Conservation (phyloP, 2,888 invertebrate species). For the Rhorus exstirpatorius region DNA sequence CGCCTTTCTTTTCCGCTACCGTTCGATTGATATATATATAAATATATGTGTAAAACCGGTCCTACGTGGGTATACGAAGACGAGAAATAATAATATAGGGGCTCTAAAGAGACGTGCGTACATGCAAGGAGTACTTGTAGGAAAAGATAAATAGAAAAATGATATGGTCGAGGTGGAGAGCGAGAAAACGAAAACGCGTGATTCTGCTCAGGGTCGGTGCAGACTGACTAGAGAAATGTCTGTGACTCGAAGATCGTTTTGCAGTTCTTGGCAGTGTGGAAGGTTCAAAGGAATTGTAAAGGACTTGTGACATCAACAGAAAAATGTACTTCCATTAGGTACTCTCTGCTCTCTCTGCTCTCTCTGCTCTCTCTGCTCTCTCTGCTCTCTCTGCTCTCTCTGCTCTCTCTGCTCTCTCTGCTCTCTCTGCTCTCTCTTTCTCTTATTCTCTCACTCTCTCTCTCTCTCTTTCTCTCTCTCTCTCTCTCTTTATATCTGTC, state of each 20-base stretch:
- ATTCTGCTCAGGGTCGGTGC: background rate
- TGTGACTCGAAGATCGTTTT: background rate
- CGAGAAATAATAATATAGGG: background rate
- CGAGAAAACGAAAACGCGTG: background rate
- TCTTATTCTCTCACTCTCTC: background rate
- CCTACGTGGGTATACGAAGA: background rate
- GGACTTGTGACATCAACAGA: background rate
- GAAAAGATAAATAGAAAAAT: slow-evolving; percentile 1
- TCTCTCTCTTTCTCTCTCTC: background rate
- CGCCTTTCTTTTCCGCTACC: background rate
- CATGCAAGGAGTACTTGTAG: slow-evolving; percentile 9
- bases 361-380: too few relatives aligned
- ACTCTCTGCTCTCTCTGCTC: too few relatives aligned
- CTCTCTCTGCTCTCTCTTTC: too few relatives aligned
- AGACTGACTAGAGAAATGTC: background rate
- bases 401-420: too few relatives aligned
- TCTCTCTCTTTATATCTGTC: too few relatives aligned
- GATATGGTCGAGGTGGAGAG: background rate
- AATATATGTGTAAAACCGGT: background rate
- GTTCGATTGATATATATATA: slow-evolving; percentile 4
- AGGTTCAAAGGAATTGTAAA: background rate
- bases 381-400: too few relatives aligned
- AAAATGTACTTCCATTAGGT: background rate
- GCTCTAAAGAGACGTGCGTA: background rate
- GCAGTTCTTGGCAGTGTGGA: background rate